Evolutionary conservation across 2,888 invertebrate genomes (phyloP), one percentile per base, ranked within the genome.

Genomic region (Caenorhabditis sp.): DNA sequence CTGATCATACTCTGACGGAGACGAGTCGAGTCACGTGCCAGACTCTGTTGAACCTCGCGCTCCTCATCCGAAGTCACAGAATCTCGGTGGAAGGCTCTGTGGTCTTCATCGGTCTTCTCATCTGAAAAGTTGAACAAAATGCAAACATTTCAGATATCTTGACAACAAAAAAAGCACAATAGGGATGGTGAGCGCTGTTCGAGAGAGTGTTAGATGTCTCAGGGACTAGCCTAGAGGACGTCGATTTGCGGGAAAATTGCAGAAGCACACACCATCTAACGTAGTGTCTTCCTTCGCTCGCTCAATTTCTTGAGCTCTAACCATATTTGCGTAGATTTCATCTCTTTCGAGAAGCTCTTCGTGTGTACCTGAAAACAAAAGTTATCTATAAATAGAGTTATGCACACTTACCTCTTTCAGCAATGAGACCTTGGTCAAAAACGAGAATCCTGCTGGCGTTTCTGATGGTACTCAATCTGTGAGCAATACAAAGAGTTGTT

Each of bases 361-460:
- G 91, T 96, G 95, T 0, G 94, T 95, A 71, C 96, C 96, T 83
- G 93, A 93, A n/a, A n/a, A n/a, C n/a, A n/a, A n/a, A n/a, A 91
- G 95, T 24, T 35, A 13, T 8, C 3, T 22, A 13, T 26, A 18
- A 15, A 8, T 37, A 32, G n/a, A n/a, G n/a, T 0, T 32, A 0
- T 6, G 18, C 13, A 11, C 8, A 32, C 5, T 13, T 50, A 85
- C 85, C 83, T 76, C 71, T 40, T 58, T 83, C 80, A 32, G 94
- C 94, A 67, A 80, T 83, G 18, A 65, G 55, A 32, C 92, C 92
- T 53, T 88, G 83, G 67, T 92, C 90, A 68, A 93, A 91, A 3
- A 92, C 92, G 58, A 92, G 90, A 65, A 93, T 93, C 50, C 91
- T 87, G 85, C 93, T 93, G 13, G 83, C 93, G 28, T 92, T 93